Percentiles rank a stretch among this genome's conserved stretches.
Conservation (phyloP, 2,797 vertebrate species). For the Acomys russatus region DNA sequence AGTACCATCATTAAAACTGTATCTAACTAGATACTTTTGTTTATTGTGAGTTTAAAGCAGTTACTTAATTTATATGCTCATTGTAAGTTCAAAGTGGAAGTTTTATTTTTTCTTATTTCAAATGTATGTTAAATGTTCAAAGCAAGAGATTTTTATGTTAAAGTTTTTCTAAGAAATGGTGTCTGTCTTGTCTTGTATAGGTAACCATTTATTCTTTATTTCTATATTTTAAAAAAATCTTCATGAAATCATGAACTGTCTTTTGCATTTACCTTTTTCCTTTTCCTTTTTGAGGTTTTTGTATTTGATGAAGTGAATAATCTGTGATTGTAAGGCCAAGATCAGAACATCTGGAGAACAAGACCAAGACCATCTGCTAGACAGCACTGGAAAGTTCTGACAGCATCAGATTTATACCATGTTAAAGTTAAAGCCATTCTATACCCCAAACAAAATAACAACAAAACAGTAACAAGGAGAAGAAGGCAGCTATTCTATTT, state of each 20-base stretch:
- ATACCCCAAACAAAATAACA: background rate
- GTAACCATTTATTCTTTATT: too few species aligned
- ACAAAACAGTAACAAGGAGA: background rate
- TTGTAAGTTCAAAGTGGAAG: too few species aligned
- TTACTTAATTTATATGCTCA: too few species aligned
- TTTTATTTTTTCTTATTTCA: too few species aligned
- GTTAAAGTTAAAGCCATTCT: conserved; percentile 5
- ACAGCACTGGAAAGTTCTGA: background rate
- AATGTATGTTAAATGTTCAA: too few species aligned
- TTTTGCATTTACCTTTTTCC: background rate
- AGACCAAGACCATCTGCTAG: conserved; percentile 32
- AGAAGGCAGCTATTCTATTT: background rate
- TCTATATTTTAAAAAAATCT: background rate
- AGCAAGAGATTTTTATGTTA: too few species aligned
- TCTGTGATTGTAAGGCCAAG: conserved; percentile 51
- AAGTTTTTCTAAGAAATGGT: too few species aligned
- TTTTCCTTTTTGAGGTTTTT: conserved; percentile 22
- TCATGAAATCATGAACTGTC: background rate
- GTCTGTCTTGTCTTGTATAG: too few species aligned
- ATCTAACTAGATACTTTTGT: too few species aligned
- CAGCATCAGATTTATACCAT: background rate
- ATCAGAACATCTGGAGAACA: conserved; percentile 16
- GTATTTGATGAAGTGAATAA: conserved; percentile 22
- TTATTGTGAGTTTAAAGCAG: too few species aligned
- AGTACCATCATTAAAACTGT: too few species aligned